These are phyloP conservation scores for Bimastos eiseni DNA, from an alignment of 2,888 invertebrate genomes.

Conservation along the genomic window DNA sequence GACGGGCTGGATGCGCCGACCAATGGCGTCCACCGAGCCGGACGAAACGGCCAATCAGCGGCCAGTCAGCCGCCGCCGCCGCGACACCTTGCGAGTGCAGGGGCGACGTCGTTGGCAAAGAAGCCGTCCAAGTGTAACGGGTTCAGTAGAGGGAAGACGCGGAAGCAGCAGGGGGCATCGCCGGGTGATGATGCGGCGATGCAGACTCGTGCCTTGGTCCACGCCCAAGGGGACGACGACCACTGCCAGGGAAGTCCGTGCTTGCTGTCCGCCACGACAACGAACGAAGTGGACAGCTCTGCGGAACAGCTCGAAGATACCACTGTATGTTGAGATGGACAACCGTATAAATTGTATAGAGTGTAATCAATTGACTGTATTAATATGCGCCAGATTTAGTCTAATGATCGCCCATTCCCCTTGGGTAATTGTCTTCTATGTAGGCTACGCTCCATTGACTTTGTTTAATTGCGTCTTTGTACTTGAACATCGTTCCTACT, in stretches of 20 bases:
- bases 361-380: neutral
- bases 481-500: too few relatives aligned
- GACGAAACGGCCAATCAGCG: neutral
- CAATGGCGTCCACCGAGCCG: neutral
- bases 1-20: constrained; percentile 8
- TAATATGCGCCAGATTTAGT: neutral
- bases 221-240: constrained; percentile 17
- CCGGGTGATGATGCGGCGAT: constrained; percentile 8
- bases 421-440: too few relatives aligned
- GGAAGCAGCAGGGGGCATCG: neutral
- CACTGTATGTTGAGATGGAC: neutral
- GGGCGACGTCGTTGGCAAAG: neutral
- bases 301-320: neutral
- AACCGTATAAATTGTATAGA: too few relatives aligned
- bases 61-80: neutral
- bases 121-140: constrained; percentile 14
- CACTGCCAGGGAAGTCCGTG: neutral
- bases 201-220: constrained; percentile 25
- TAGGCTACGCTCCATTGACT: too few relatives aligned
- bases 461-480: too few relatives aligned
- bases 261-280: neutral
- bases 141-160: constrained; percentile 15
- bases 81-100: neutral
- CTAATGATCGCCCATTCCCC: too few relatives aligned
- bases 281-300: neutral